These are phyloP conservation scores for Tipula helvola DNA, from an alignment of 2,888 invertebrate genomes.

Conservation along the genomic window DNA sequence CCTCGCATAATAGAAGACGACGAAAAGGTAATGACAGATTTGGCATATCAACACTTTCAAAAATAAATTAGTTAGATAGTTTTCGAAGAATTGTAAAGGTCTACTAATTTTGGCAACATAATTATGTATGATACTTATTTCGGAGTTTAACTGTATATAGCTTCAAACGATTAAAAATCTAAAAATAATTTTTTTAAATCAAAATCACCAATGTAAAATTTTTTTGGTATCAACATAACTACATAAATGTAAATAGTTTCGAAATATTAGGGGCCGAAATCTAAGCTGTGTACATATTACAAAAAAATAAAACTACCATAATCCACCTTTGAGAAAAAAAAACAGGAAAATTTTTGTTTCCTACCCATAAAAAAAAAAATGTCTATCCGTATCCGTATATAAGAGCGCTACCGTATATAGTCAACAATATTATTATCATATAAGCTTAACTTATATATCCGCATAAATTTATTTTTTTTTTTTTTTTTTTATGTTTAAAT, in stretches of 20 bases:
- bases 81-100: background rate
- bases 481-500: constrained; percentile 6
- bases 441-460: background rate
- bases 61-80: background rate
- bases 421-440: background rate
- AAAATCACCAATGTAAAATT: background rate
- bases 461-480: background rate
- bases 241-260: background rate
- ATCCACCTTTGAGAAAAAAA: background rate
- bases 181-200: background rate
- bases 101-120: no score
- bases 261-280: background rate
- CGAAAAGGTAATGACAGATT: background rate
- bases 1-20: background rate
- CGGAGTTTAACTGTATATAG: background rate
- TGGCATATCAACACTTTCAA: background rate
- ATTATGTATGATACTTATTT: no score
- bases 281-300: background rate
- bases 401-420: background rate
- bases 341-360: background rate
- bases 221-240: background rate
- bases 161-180: background rate
- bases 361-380: background rate
- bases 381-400: background rate
- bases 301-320: background rate